phyloP scores from a whole-genome alignment of 2,113 vertebrate species.

The Neodon shergylaensis region DNA sequence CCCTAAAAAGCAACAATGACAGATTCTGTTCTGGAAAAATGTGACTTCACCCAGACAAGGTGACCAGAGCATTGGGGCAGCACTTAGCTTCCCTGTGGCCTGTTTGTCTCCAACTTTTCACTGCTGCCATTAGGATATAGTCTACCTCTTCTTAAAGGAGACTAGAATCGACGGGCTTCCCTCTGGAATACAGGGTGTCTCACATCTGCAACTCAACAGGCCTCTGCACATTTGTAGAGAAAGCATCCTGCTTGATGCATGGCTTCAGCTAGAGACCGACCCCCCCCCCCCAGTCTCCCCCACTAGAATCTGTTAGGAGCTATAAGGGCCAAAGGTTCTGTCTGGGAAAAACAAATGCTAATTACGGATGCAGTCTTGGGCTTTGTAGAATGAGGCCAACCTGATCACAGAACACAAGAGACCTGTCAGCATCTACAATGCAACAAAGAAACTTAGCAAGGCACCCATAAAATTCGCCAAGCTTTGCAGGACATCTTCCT shows the following conservation, averaged over 20 bases:
- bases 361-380: neutral
- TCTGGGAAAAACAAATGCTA: conserved; percentile 23
- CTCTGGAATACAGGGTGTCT: neutral
- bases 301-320: neutral
- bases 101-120: neutral
- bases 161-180: neutral
- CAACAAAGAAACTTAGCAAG: neutral
- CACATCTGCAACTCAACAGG: neutral
- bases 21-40: neutral
- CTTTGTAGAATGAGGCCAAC: neutral
- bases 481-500: neutral
- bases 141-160: neutral
- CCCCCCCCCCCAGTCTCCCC: neutral
- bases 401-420: neutral
- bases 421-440: neutral
- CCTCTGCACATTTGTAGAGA: neutral
- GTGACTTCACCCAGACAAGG: neutral
- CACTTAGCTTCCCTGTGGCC: neutral
- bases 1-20: neutral
- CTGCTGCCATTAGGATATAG: neutral
- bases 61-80: neutral
- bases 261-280: neutral
- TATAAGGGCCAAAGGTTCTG: neutral
- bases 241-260: neutral
- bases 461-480: neutral